Evolutionary conservation across 2,797 vertebrate genomes (phyloP).

Genomic region (Onychomys leucogaster): DNA sequence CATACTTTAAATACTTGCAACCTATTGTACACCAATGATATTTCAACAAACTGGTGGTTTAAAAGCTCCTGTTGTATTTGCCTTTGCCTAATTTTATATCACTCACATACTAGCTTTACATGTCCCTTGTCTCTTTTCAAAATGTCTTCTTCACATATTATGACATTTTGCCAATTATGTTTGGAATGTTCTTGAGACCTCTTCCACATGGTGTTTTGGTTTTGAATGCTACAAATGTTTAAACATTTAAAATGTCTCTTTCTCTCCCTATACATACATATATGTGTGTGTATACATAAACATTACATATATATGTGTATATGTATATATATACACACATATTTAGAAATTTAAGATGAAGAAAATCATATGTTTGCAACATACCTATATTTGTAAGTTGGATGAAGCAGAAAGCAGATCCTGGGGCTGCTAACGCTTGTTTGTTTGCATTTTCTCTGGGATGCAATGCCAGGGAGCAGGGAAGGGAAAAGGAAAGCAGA

Average conservation of each 20-base stretch:
- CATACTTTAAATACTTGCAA: neutral
- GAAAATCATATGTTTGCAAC: slow-evolving; percentile 14
- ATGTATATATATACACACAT: neutral
- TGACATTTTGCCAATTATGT: slow-evolving; percentile 43
- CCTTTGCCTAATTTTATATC: neutral
- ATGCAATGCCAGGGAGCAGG: neutral
- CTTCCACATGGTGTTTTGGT: slow-evolving; percentile 1
- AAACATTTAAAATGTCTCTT: neutral
- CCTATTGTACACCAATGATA: neutral
- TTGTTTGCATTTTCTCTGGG: slow-evolving; percentile 32
- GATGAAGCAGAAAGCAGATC: slow-evolving; percentile 47
- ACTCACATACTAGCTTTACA: neutral
- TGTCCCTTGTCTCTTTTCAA: slow-evolving; percentile 27
- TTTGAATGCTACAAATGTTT: slow-evolving; percentile 23
- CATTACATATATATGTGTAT: neutral
- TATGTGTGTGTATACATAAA: neutral
- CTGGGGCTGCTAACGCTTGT: neutral
- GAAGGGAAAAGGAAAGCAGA: slow-evolving; percentile 28
- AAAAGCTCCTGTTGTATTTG: slow-evolving; percentile 10
- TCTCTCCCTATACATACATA: too few relatives aligned
- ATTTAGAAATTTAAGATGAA: neutral
- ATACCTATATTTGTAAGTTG: slow-evolving; percentile 33
- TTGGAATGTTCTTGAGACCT: slow-evolving; percentile 52
- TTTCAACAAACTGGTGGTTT: neutral
- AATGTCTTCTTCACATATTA: slow-evolving; percentile 59